These are phyloP conservation scores for Lymantria monacha DNA, from an alignment of 2,888 invertebrate species.

Conservation along the genomic window DNA sequence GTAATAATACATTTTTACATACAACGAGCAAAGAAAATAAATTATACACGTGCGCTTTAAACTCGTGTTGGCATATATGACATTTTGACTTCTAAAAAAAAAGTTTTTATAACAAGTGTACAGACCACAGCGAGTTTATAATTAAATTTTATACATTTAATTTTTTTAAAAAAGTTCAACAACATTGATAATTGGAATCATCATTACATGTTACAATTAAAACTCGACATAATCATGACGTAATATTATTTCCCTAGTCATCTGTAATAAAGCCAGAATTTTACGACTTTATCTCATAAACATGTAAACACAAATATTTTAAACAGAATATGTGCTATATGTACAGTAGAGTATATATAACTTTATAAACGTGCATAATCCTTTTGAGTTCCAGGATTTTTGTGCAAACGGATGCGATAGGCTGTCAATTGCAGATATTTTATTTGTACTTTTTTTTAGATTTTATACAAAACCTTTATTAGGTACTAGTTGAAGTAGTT, in stretches of 20 bases:
- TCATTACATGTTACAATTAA: slow-evolving; percentile 9
- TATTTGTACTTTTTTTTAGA: too few relatives aligned
- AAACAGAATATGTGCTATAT: too few relatives aligned
- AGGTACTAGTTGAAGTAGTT: too few relatives aligned
- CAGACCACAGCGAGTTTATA: slow-evolving; percentile 6
- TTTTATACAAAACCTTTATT: too few relatives aligned
- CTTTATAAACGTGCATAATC: too few relatives aligned
- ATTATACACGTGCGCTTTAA: slow-evolving; percentile 38
- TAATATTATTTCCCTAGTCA: slow-evolving; percentile 15
- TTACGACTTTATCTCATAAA: background rate
- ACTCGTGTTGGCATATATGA: slow-evolving; percentile 36
- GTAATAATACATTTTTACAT: slow-evolving; percentile 60
- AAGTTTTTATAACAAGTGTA: slow-evolving; percentile 17
- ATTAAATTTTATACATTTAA: background rate
- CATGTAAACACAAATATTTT: too few relatives aligned
- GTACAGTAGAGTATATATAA: too few relatives aligned
- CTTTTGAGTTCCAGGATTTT: too few relatives aligned
- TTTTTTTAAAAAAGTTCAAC: too few relatives aligned
- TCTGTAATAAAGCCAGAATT: slow-evolving; percentile 7
- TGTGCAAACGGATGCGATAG: too few relatives aligned
- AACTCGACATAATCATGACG: slow-evolving; percentile 15
- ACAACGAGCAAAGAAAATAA: slow-evolving; percentile 42
- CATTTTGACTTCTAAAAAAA: slow-evolving; percentile 28
- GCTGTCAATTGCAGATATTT: too few relatives aligned
- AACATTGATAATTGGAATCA: slow-evolving; percentile 1